Conservation (phyloP, 2,888 invertebrate genomes). For the Vandiemenella viatica region DNA sequence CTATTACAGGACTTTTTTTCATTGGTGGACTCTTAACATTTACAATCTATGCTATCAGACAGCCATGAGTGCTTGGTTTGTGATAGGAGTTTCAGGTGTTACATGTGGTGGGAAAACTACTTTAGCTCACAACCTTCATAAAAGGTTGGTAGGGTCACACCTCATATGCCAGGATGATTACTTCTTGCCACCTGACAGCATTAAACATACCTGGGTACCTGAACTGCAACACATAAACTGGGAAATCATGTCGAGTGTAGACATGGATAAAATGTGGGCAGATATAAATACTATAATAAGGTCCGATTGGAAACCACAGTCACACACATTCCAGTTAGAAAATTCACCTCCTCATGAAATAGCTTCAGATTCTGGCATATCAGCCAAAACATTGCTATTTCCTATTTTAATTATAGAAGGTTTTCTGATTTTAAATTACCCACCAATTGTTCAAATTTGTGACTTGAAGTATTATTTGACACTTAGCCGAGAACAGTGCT, state of each 20-base stretch:
- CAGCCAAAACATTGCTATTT: slow-evolving; percentile 14
- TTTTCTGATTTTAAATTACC: slow-evolving; percentile 56
- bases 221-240: slow-evolving; percentile 60
- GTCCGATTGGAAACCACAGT: not conserved
- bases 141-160: slow-evolving; percentile 28
- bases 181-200: slow-evolving; percentile 49
- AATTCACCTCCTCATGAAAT: not conserved
- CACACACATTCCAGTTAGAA: not conserved
- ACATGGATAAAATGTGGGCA: slow-evolving; percentile 52
- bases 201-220: slow-evolving; percentile 44
- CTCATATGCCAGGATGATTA: slow-evolving; percentile 62
- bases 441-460: slow-evolving; percentile 48
- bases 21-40: slow-evolving; percentile 48
- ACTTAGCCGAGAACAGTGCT: slow-evolving; percentile 51
- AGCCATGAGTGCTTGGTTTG: slow-evolving; percentile 28
- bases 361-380: not conserved
- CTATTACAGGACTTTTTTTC: slow-evolving; percentile 43
- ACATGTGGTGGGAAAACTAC: slow-evolving; percentile 77
- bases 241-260: slow-evolving; percentile 52
- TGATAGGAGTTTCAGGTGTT: slow-evolving; percentile 61
- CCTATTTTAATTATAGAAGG: slow-evolving; percentile 55
- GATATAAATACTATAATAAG: slow-evolving; percentile 33
- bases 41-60: slow-evolving; percentile 26
- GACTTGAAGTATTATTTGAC: slow-evolving; percentile 59
- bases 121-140: slow-evolving; percentile 40